Evolutionary conservation across 2,113 vertebrate species (phyloP).

Genomic region (Cervus canadensis): DNA sequence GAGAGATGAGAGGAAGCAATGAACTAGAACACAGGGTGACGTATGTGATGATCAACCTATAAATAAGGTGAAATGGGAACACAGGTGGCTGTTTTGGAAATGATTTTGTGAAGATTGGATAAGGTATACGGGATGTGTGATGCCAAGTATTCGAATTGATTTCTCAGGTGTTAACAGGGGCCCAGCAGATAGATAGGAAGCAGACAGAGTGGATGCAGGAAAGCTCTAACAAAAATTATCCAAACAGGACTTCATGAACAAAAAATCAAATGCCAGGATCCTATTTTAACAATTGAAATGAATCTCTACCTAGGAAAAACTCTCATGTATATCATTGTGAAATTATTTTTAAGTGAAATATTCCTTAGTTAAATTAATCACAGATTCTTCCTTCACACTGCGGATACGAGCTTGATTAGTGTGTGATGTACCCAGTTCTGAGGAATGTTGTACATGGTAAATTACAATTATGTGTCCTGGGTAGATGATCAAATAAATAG

Average conservation of each 20-base stretch:
- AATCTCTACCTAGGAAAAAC: neutral
- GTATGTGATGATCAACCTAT: neutral
- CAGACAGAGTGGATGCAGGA: neutral
- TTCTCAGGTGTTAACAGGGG: neutral
- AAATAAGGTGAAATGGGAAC: neutral
- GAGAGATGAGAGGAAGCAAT: neutral
- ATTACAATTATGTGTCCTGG: neutral
- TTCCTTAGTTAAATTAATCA: neutral
- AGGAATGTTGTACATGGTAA: neutral
- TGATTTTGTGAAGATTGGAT: neutral
- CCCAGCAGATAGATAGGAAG: neutral
- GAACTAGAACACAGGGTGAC: neutral
- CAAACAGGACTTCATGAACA: neutral
- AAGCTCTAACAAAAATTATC: neutral
- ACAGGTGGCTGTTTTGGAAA: neutral
- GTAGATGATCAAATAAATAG: neutral
- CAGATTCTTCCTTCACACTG: neutral
- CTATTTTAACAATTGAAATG: neutral
- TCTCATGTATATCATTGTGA: neutral
- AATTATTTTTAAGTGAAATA: conserved; percentile 52
- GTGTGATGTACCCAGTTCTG: neutral
- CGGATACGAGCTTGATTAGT: neutral
- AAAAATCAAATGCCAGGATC: neutral
- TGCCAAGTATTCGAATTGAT: neutral
- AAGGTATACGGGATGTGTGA: fast-evolving